phyloP scores from a whole-genome alignment of 2,113 vertebrate species.

The Onychostruthus taczanowskii region DNA sequence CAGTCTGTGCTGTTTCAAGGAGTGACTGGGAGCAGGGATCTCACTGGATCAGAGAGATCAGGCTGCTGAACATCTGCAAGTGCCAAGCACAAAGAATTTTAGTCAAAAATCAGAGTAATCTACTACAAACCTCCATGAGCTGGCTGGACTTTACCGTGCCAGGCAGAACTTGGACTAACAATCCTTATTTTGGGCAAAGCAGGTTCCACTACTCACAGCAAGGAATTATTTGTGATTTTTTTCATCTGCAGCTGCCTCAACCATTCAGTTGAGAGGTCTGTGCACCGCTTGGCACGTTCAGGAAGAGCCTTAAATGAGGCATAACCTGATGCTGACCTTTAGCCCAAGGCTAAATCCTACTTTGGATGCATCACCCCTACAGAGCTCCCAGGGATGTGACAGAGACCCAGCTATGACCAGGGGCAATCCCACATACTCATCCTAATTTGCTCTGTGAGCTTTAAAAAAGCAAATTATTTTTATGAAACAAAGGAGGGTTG shows the following conservation, averaged over 20 bases:
- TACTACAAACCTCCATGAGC: background rate
- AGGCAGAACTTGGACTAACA: background rate
- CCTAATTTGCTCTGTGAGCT: background rate
- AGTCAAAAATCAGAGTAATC: background rate
- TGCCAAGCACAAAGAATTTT: background rate
- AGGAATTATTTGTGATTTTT: background rate
- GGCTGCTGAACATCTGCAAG: background rate
- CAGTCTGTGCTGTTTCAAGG: background rate
- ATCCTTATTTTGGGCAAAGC: background rate
- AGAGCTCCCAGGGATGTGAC: background rate
- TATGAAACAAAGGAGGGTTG: background rate
- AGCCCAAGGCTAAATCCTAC: constrained; percentile 8
- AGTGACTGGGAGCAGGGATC: background rate
- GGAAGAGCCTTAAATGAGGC: background rate
- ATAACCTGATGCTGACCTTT: background rate
- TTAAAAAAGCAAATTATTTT: background rate
- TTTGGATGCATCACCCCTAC: background rate
- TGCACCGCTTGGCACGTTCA: background rate
- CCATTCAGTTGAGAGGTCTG: background rate
- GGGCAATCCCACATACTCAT: background rate
- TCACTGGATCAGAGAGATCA: background rate
- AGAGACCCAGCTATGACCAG: background rate
- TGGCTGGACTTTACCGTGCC: background rate
- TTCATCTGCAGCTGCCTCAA: background rate
- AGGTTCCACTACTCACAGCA: background rate